Evolutionary conservation across 2,888 invertebrate species (phyloP).

Genomic region (Protonemura montana): DNA sequence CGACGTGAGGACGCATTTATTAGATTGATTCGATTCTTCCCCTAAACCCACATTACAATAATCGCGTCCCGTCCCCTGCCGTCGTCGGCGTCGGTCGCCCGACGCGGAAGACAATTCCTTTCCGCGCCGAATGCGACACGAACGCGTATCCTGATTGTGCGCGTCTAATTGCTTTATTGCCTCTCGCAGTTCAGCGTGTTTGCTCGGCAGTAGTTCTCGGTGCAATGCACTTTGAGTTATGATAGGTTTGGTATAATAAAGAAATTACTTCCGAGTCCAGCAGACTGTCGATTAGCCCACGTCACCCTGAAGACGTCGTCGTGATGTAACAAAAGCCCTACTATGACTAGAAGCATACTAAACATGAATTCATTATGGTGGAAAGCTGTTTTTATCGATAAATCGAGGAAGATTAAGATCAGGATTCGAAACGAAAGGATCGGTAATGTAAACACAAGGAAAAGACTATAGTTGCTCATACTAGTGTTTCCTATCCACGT

Average conservation of each 20-base stretch:
- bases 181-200: background rate
- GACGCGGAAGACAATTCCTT: background rate
- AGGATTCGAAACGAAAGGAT: background rate
- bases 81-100: background rate
- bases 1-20: conserved; percentile 31
- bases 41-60: conserved; percentile 28
- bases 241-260: background rate
- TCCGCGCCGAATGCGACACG: background rate
- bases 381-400: background rate
- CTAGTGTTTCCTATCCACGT: background rate
- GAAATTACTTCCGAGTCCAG: background rate
- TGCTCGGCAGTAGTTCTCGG: background rate
- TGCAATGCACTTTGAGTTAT: background rate
- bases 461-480: background rate
- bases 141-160: conserved; percentile 13
- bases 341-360: background rate
- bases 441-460: background rate
- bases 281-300: background rate
- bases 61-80: conserved; percentile 9
- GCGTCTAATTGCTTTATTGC: conserved; percentile 38
- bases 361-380: background rate
- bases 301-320: background rate
- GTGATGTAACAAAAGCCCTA: background rate
- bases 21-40: conserved; percentile 30
- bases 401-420: background rate